A percentile compares a stretch with the other conserved stretches of the same genome.
Conservation (phyloP, 2,888 invertebrate genomes). For the Nebria salina region DNA sequence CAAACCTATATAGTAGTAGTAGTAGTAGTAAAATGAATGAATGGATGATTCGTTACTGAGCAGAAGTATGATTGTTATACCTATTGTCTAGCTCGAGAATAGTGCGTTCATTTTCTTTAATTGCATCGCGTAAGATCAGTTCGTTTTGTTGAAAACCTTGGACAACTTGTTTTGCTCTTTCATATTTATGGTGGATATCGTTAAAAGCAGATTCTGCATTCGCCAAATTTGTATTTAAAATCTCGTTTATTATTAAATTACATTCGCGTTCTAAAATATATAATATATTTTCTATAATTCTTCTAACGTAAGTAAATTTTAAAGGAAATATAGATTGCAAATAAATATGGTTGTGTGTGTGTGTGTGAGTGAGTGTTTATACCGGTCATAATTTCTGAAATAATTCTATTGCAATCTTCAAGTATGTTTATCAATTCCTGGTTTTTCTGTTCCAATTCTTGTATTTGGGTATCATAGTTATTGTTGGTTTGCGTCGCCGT, state of each 20-base stretch:
- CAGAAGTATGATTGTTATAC: conserved; percentile 9
- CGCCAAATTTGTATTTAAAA: conserved; percentile 52
- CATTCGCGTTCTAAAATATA: conserved; percentile 52
- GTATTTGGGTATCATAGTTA: background rate
- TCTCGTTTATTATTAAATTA: conserved; percentile 52
- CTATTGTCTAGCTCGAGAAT: conserved; percentile 22
- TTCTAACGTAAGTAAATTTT: background rate
- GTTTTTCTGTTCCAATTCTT: background rate
- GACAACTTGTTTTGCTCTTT: conserved; percentile 55
- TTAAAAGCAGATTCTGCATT: conserved; percentile 56
- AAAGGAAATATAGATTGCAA: too few species aligned
- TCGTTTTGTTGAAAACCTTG: conserved; percentile 56
- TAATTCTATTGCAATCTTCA: conserved; percentile 55
- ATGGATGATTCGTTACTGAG: background rate
- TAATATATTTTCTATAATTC: background rate
- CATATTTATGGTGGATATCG: conserved; percentile 57
- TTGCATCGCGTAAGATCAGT: conserved; percentile 52
- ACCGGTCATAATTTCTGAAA: conserved; percentile 53
- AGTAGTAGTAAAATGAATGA: too few species aligned
- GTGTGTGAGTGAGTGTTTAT: background rate
- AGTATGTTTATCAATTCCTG: conserved; percentile 47
- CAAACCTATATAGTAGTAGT: conserved; percentile 17
- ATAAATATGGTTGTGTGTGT: too few species aligned
- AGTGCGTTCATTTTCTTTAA: conserved; percentile 52
- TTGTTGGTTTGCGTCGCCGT: background rate